Evolutionary conservation across 2,113 vertebrate genomes (phyloP), one percentile per base, ranked within the genome.

Genomic region (Tiliqua scincoides): DNA sequence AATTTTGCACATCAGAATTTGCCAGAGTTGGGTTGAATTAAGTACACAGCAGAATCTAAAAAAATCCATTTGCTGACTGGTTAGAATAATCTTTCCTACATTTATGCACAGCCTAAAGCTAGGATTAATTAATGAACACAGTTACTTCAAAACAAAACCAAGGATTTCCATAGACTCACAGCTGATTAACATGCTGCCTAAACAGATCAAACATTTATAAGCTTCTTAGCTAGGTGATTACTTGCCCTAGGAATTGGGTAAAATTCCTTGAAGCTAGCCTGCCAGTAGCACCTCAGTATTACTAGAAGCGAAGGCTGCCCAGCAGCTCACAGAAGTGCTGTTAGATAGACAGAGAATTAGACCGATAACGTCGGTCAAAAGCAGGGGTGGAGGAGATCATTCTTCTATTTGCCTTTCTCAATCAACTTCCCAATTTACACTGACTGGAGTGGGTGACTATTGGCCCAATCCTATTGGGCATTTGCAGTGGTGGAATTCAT

Each of bases 71-170:
- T 87, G 11, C 87, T 59, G 70, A 0, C 37, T 62, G n/a, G 57
- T 54, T 79, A 18, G 0, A 72, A 87, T 62, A 74, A 59, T 75
- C 85, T 72, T 87, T 79, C 43, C 72, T 0, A 1, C 84, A 75
- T 86, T 87, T 79, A 48, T 27, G 85, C 37, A 40, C 17, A 72
- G 54, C 68, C 89, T 79, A 82, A 85, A 91, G 62, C 30, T 87
- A 86, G 79, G 84, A 93, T 93, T 90, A 93, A 93, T 62, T 89
- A 91, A 82, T 87, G 59, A 91, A 62, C 12, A 3, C 23, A 68
- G 59, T 11, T 91, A 0, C 0, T 82, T 85, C 90, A 83, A 88
- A 71, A 67, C 83, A 86, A 82, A 83, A 84, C 75, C 59, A 37
- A 90, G 62, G 43, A 23, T 86, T 91, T 88, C 48, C 80, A 78